These are phyloP conservation scores for Passer montanus DNA, from an alignment of 2,113 vertebrate species.

Conservation along the genomic window DNA sequence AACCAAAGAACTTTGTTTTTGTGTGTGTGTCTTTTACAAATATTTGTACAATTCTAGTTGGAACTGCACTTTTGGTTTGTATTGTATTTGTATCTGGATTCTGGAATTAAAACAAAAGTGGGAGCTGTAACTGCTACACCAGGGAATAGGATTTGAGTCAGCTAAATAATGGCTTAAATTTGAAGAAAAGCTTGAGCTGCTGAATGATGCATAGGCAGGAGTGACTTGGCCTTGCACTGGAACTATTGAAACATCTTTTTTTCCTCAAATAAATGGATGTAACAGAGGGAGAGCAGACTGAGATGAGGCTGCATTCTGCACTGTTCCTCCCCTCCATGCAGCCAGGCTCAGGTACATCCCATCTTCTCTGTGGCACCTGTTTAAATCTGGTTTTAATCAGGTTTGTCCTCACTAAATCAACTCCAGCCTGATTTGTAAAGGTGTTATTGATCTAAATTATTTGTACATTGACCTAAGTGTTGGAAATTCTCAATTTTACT, in stretches of 20 bases:
- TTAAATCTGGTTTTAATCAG: not conserved
- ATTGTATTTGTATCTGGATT: not conserved
- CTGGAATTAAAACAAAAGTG: not conserved
- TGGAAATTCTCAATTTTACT: not conserved
- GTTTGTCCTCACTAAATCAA: not conserved
- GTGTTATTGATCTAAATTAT: not conserved
- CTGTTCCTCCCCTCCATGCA: not conserved
- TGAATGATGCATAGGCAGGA: not conserved
- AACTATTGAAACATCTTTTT: not conserved
- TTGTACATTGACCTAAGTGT: not conserved
- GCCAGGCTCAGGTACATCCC: not conserved
- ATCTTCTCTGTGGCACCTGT: not conserved
- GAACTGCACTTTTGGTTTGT: not conserved
- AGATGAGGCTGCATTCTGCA: not conserved
- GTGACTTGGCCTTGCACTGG: not conserved
- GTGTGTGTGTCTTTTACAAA: not conserved
- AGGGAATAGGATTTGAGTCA: not conserved
- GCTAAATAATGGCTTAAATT: not conserved
- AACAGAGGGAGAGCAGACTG: not conserved
- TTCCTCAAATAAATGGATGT: not conserved
- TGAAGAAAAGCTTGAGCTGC: not conserved
- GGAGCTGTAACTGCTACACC: not conserved
- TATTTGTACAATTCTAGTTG: not conserved
- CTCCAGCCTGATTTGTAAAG: not conserved
- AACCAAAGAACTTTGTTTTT: not conserved